Percentiles rank a stretch among this genome's conserved stretches.
Evolutionary conservation across 1,140 invertebrate genomes (phyloP).

Genomic region (Episyrphus balteatus): DNA sequence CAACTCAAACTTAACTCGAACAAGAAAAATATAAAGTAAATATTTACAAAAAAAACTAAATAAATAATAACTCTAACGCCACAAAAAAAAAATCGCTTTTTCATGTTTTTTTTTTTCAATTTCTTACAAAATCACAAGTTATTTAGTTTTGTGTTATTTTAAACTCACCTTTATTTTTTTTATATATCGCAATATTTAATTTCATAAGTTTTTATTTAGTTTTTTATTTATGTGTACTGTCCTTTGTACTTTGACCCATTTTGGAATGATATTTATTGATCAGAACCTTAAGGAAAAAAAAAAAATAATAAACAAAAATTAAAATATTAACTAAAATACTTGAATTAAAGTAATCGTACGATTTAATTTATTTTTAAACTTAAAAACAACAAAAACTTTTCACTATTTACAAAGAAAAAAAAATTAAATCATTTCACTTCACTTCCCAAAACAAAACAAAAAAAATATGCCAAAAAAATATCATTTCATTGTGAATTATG

Average conservation of each 20-base stretch:
- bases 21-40: neutral
- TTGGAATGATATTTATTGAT: conserved; percentile 37
- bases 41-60: conserved; percentile 3
- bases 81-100: conserved; percentile 4
- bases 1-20: neutral
- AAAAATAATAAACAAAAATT: conserved; percentile 9
- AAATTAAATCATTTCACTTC: neutral
- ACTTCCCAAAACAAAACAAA: conserved; percentile 2
- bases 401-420: conserved; percentile 8
- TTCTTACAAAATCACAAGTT: neutral
- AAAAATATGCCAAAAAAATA: conserved; percentile 12
- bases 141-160: conserved; percentile 2
- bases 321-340: neutral
- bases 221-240: neutral
- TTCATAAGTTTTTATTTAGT: neutral
- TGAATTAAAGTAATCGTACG: neutral
- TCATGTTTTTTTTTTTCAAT: conserved; percentile 2
- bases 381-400: neutral
- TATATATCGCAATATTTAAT: conserved; percentile 10
- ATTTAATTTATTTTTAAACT: neutral
- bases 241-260: conserved; percentile 21
- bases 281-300: conserved; percentile 25
- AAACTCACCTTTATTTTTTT: conserved; percentile 4
- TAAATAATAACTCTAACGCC: neutral
- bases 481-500: conserved; percentile 15